Base-by-base conservation (phyloP, 2,113 vertebrate species). In the Atherinomorus stipes region DNA sequence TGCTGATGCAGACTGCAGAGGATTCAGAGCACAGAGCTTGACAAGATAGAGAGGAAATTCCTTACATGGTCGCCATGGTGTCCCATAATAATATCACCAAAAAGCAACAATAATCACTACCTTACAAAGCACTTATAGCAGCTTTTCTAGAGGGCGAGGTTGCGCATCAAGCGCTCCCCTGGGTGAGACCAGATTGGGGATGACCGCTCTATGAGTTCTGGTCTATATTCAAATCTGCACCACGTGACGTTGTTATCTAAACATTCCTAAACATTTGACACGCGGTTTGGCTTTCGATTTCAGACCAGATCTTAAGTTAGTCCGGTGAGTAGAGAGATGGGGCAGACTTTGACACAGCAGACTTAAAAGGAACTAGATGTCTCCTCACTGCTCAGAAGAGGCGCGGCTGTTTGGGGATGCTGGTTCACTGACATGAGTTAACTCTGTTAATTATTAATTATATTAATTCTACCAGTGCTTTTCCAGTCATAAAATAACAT, bases 181-280 rank as follows among this genome's bases (percentile, higher is more conserved):
- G 4, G 4, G 42, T 19, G 18, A 9, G 15, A 25, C 49, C 0
- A 54, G 60, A 52, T 64, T 34, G 67, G 45, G 65, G 25, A 76
- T 42, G 23, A 3, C 81, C 6, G 57, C 53, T 86, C 83, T 68
- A 59, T 59, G 16, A 22, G 22, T 19, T 47, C 15, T 28, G 38
- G 62, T 84, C 83, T 85, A 66, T 73, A 74, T 62, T 28, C 64
- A 66, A 65, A 65, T 61, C 38, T 50, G 76, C 71, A 70, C 59
- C 90, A 90, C 80, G 88, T 94, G 90, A 93, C 62, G 71, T 68
- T 84, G 84, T 80, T 69, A 80, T 86, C 56, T 58, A 78, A 78
- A 87, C 76, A 83, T 74, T 84, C 81, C 84, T 78, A 73, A 85
- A 81, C 88, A 83, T 80, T 71, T 70, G 66, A 78, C 88, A 83